Conservation (phyloP, 2,113 vertebrate genomes). For the Rhabdomys dilectus region DNA sequence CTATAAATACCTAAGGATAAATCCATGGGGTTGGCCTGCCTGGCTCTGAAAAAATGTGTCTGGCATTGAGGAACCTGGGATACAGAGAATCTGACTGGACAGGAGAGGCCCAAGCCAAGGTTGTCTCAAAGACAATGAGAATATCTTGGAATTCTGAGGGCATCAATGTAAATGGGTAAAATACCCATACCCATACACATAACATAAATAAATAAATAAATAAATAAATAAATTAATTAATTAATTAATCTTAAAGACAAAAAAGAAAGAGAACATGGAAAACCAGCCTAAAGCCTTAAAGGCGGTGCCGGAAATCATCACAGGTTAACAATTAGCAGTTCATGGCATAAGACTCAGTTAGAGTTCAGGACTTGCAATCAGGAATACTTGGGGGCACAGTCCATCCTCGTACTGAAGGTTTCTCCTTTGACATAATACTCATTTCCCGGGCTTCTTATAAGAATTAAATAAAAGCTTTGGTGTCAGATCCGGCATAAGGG, state of each 20-base stretch:
- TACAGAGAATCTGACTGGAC: neutral
- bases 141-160: constrained; percentile 8
- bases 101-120: neutral
- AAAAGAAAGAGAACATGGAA: neutral
- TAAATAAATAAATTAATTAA: neutral
- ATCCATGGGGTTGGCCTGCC: neutral
- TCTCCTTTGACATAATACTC: neutral
- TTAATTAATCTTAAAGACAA: neutral
- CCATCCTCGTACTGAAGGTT: neutral
- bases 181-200: neutral
- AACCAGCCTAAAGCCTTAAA: neutral
- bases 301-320: constrained; percentile 22
- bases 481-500: neutral
- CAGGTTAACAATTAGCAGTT: neutral
- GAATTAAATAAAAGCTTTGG: constrained; percentile 3
- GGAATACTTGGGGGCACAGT: neutral
- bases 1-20: constrained; percentile 16
- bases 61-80: neutral
- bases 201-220: neutral
- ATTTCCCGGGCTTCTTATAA: neutral
- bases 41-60: neutral
- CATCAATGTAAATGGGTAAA: neutral
- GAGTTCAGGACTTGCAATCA: neutral
- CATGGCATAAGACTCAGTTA: neutral
- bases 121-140: constrained; percentile 26